Evolutionary conservation across 2,888 invertebrate genomes (phyloP), one percentile per base, ranked within the genome.

Genomic region (Choristoneura rosaceana): DNA sequence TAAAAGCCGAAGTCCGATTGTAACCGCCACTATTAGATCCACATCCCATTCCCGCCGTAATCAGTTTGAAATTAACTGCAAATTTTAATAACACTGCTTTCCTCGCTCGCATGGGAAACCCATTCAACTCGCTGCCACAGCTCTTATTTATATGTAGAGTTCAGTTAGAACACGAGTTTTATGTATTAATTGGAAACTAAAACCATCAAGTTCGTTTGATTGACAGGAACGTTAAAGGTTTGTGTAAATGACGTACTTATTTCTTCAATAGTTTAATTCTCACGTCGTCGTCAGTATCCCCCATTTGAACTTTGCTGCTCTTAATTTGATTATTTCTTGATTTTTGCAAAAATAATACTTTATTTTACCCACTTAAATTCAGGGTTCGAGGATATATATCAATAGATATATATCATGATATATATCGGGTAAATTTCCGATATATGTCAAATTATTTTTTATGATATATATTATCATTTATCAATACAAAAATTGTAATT

Each of bases 11-110:
- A 65, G 58, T 63, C 59, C 33, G 64, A 50, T 64, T 69, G 60
- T 61, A 17, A 17, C 50, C 64, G 64, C 68, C 47, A 41, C 71
- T 69, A 69, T 73, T 73, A 64, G 69, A 69, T 64, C 64, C 69
- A 50, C 64, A 69, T 69, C 60, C 73, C 73, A 73, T 73, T 73
- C 69, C 43, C 67, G 14, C 61, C 25, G 63, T 73, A 73, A 73
- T 73, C 59, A 69, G 64, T 68, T 60, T 60, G 69, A 64, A 73
- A 73, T 73, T 73, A 73, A 73, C 73, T 73, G 69, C 63, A 64
- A 64, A 73, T 73, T 73, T 73, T 73, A 73, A 73, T 73, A 73
- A 64, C 69, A 33, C 62, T 17, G 41, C 63, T 66, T 63, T 63
- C 69, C 59, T 60, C 59, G 67, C 50, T 52, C 59, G 59, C 62